Evolutionary conservation across 1,140 invertebrate genomes (phyloP), one percentile per base, ranked within the genome.

Genomic region (Matsumurasca onukii): DNA sequence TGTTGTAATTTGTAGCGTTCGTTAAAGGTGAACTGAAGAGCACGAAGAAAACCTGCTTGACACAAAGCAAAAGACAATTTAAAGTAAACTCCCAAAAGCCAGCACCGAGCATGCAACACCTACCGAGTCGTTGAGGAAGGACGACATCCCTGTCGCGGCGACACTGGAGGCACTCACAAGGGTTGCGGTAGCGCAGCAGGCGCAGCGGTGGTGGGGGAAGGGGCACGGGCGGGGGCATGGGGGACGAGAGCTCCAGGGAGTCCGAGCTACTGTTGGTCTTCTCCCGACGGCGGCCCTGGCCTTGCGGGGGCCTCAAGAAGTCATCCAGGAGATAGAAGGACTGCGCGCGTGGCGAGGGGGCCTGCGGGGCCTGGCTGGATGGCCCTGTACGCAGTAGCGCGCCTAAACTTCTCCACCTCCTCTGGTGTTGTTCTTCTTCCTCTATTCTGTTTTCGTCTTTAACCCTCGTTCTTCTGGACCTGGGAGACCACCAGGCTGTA

Each of bases 291-390:
- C 66, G 75, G 72, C 39, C 29, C 59, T 61, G 61, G 72, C 39
- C 29, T 51, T 61, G 61, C 59, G 80, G 78, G 0, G 82, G 82
- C n/a, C 78, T 76, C 57, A 84, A 70, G 39, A 84, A 84, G 64
- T 84, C 82, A 66, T 84, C 82, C 12, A 84, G 73, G 0, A 84
- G 75, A 71, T 84, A 84, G 59, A 84, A 84, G 69, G 81, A 82
- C 67, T 83, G 81, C 1, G 82, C 82, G 0, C 80, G 72, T 5
- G 75, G 77, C 1, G 80, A 80, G 1, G 70, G 68, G 3, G 68
- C 71, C 22, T 68, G 71, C 3, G 68, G 67, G 2, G 64, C 57
- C 20, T 68, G 34, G 20, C 61, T 61, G 1, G 59, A 22, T 15
- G 52, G 63, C 30, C 80, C 80, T 9, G 80, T 78, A 13, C 80